phyloP scores from a whole-genome alignment of 2,113 vertebrate genomes.

The Poeciliopsis occidentalis region DNA sequence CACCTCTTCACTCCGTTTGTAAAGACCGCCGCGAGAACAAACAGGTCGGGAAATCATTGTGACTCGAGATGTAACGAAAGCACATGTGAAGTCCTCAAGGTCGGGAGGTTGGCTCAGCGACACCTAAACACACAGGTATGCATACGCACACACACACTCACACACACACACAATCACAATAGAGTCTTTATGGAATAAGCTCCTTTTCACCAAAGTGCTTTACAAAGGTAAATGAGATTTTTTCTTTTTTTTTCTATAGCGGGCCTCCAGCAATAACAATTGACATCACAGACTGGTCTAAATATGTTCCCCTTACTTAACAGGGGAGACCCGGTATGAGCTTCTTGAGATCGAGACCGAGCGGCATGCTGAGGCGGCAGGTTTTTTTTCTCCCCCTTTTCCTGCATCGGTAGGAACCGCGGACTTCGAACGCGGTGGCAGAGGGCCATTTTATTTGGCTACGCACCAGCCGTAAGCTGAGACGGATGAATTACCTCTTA shows the following conservation, averaged over 20 bases:
- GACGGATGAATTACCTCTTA: conserved; percentile 20
- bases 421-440: conserved; percentile 25
- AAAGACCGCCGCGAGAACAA: conserved; percentile 36
- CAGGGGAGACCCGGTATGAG: conserved; percentile 51
- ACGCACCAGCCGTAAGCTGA: conserved; percentile 18
- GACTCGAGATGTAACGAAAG: conserved; percentile 39
- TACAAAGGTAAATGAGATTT: conserved; percentile 66
- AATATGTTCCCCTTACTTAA: conserved; percentile 68
- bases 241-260: conserved; percentile 41
- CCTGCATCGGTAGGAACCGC: conserved; percentile 26
- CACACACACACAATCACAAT: conserved; percentile 48
- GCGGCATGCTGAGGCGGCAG: conserved; percentile 61
- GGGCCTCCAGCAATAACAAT: conserved; percentile 72
- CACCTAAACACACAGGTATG: conserved; percentile 29
- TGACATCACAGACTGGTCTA: conserved; percentile 67
- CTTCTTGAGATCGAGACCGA: conserved; percentile 54
- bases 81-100: conserved; percentile 46
- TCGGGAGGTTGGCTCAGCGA: conserved; percentile 19
- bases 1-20: conserved; percentile 35
- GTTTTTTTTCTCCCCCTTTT: conserved; percentile 21
- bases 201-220: conserved; percentile 58
- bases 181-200: conserved; percentile 71
- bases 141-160: not conserved
- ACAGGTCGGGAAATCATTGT: conserved; percentile 51
- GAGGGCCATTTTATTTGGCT: conserved; percentile 44